A percentile compares a stretch with the other conserved stretches of the same genome.
Conservation (phyloP, 2,888 invertebrate species). For the Catocala nupta region DNA sequence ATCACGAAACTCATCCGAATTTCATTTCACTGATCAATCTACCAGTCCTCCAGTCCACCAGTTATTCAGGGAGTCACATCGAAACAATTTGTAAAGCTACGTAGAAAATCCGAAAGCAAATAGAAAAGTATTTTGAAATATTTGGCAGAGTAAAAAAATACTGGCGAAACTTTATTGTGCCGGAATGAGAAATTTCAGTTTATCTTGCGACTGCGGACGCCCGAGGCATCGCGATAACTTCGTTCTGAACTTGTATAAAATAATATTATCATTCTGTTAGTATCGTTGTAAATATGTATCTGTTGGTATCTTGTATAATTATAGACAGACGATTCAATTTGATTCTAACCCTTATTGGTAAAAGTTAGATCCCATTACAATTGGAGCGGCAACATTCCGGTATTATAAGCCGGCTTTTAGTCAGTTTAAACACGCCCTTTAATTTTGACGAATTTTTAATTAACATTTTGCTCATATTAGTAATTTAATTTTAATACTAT, state of each 20-base stretch:
- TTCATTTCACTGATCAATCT: constrained; percentile 65
- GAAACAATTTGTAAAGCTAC: constrained; percentile 70
- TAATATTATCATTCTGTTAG: constrained; percentile 73
- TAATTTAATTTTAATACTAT: too few relatives aligned
- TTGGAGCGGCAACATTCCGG: not conserved
- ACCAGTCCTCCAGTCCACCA: constrained; percentile 51
- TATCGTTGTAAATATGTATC: constrained; percentile 53
- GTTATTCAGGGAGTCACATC: constrained; percentile 64
- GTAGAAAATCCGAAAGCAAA: constrained; percentile 68
- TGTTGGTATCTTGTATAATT: constrained; percentile 50
- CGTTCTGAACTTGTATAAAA: constrained; percentile 67
- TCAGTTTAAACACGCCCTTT: too few relatives aligned
- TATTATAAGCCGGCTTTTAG: not conserved
- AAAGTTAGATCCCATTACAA: not conserved
- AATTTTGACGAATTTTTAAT: too few relatives aligned
- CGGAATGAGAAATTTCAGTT: constrained; percentile 70
- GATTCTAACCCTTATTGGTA: not conserved
- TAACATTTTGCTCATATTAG: too few relatives aligned
- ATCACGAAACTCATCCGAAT: constrained; percentile 67
- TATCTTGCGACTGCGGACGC: constrained; percentile 65
- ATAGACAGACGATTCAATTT: constrained; percentile 41
- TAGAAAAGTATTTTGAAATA: constrained; percentile 75
- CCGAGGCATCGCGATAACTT: constrained; percentile 60
- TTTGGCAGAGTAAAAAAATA: constrained; percentile 68
- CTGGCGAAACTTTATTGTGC: constrained; percentile 69